Conservation (phyloP, 2,113 vertebrate species). For the Junco hyemalis region DNA sequence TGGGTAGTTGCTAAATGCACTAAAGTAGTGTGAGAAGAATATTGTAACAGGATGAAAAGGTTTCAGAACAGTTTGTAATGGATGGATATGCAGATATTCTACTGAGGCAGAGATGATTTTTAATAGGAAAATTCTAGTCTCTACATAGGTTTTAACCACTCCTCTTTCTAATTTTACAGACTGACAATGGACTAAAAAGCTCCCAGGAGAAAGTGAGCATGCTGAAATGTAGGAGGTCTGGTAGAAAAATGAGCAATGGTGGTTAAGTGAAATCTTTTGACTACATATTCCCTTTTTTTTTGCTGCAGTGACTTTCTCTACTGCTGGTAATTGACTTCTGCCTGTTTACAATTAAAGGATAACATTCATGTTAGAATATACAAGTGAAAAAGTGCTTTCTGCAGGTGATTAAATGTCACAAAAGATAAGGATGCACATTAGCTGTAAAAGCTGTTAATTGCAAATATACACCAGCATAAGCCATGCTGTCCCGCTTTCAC, state of each 20-base stretch:
- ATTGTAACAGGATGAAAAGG: neutral
- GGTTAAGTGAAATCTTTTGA: conserved; percentile 61
- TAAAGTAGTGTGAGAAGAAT: neutral
- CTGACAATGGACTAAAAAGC: conserved; percentile 27
- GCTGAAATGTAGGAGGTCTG: conserved; percentile 33
- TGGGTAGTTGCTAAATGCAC: conserved; percentile 8
- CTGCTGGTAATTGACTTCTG: conserved; percentile 34
- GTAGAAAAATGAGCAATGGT: conserved; percentile 18
- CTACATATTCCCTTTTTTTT: conserved; percentile 47
- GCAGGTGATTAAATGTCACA: conserved; percentile 46
- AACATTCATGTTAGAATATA: conserved; percentile 42
- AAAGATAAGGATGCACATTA: conserved; percentile 7
- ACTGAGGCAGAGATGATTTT: neutral
- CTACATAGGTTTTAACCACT: conserved; percentile 5
- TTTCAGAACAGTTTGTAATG: conserved; percentile 31
- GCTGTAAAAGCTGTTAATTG: conserved; percentile 43
- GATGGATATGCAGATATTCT: conserved; percentile 25
- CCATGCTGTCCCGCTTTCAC: neutral
- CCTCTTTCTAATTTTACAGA: conserved; percentile 43
- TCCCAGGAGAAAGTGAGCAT: conserved; percentile 40
- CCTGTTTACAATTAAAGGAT: conserved; percentile 69
- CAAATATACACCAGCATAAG: neutral
- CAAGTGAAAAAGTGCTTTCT: conserved; percentile 60
- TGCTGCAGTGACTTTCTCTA: conserved; percentile 25
- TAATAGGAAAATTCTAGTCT: conserved; percentile 16